Evolutionary conservation across 2,888 invertebrate species (phyloP).

Genomic region (Dione vanillae): DNA sequence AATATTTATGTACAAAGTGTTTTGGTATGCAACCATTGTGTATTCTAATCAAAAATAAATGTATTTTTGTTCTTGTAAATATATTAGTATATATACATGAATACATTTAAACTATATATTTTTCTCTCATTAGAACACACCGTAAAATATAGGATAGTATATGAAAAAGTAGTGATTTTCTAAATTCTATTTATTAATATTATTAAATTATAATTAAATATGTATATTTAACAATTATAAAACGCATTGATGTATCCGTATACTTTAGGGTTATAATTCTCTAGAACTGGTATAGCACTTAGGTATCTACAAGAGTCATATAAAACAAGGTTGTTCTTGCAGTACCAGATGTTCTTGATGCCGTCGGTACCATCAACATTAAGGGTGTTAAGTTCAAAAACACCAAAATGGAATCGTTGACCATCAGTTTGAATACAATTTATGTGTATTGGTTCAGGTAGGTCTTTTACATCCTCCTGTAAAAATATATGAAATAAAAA

Average conservation of each 20-base stretch:
- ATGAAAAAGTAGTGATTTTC: constrained; percentile 33
- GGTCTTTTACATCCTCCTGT: constrained; percentile 85
- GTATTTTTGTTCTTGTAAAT: constrained; percentile 84
- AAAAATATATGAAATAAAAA: constrained; percentile 48
- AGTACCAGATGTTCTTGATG: constrained; percentile 92
- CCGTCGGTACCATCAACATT: constrained; percentile 85
- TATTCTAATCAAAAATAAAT: constrained; percentile 75
- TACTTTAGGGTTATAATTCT: constrained; percentile 91
- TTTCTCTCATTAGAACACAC: constrained; percentile 49
- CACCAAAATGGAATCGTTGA: constrained; percentile 90
- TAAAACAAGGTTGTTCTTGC: constrained; percentile 85
- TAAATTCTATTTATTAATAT: constrained; percentile 44
- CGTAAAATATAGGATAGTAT: constrained; percentile 45
- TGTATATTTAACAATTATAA: constrained; percentile 85
- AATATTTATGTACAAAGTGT: constrained; percentile 79
- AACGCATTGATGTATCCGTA: constrained; percentile 91
- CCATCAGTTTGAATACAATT: constrained; percentile 94
- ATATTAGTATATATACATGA: constrained; percentile 81
- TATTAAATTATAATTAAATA: constrained; percentile 38
- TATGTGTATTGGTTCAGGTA: constrained; percentile 91
- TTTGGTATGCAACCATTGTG: constrained; percentile 79
- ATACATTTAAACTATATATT: constrained; percentile 71
- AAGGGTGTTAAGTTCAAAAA: constrained; percentile 93
- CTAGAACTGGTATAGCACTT: constrained; percentile 86
- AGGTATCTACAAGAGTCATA: constrained; percentile 87